Conservation (phyloP, 2,797 vertebrate species). For the Pangasius larnaudii region DNA sequence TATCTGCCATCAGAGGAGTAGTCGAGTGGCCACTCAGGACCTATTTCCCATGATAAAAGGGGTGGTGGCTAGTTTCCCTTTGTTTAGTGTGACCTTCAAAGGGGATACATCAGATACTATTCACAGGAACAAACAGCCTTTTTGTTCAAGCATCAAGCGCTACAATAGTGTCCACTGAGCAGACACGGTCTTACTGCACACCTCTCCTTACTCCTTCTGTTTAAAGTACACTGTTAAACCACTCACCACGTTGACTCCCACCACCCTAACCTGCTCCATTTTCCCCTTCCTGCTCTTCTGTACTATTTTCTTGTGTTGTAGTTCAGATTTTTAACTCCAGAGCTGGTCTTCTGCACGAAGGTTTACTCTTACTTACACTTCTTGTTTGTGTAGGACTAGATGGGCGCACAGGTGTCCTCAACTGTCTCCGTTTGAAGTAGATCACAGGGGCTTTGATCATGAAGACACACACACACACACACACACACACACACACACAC, state of each 20-base stretch:
- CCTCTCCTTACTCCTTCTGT: background rate
- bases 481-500: slow-evolving; percentile 1
- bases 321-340: background rate
- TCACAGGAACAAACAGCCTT: slow-evolving; percentile 66
- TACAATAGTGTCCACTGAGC: slow-evolving; percentile 55
- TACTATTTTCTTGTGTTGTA: background rate
- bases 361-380: slow-evolving; percentile 38
- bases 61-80: slow-evolving; percentile 7
- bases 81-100: slow-evolving; percentile 60
- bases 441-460: slow-evolving; percentile 73
- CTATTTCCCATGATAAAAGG: slow-evolving; percentile 23
- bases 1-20: slow-evolving; percentile 14
- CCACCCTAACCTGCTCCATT: background rate
- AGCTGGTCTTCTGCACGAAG: background rate
- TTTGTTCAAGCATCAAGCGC: slow-evolving; percentile 63
- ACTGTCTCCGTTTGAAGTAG: slow-evolving; percentile 65
- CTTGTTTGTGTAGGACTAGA: slow-evolving; percentile 53
- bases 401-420: slow-evolving; percentile 62
- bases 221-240: background rate
- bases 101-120: slow-evolving; percentile 24
- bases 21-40: slow-evolving; percentile 16
- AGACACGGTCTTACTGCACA: background rate
- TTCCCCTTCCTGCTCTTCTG: background rate
- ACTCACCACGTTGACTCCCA: background rate
- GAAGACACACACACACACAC: slow-evolving; percentile 14